phyloP scores from a whole-genome alignment of 2,113 vertebrate genomes.

The Mola mola region DNA sequence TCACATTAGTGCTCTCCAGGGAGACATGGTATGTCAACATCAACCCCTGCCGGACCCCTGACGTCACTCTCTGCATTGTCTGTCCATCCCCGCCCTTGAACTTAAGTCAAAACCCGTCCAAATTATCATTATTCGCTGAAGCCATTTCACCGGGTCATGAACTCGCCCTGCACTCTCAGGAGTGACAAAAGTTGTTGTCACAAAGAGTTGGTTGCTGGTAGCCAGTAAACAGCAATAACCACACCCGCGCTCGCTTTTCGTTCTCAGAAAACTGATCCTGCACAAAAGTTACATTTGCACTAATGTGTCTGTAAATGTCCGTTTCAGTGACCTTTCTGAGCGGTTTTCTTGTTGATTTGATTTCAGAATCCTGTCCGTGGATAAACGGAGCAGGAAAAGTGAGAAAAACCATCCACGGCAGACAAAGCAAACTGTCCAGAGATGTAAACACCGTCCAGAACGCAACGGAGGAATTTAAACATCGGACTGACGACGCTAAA shows the following conservation, averaged over 20 bases:
- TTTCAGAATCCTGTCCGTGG: too few relatives aligned
- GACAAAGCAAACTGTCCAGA: conserved; percentile 37
- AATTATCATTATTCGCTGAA: too few relatives aligned
- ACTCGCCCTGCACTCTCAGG: conserved; percentile 46
- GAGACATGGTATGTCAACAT: conserved; percentile 39
- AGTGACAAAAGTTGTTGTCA: conserved; percentile 44
- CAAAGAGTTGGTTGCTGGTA: conserved; percentile 35
- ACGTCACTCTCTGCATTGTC: conserved; percentile 33
- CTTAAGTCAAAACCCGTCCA: conserved; percentile 36
- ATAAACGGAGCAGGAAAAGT: conserved; percentile 27
- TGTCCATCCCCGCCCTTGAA: conserved; percentile 27
- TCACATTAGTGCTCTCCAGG: conserved; percentile 37
- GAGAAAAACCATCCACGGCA: not conserved
- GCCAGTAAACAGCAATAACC: conserved; percentile 71
- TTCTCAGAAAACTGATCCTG: conserved; percentile 19
- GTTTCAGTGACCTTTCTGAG: not conserved
- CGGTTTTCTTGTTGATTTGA: too few relatives aligned
- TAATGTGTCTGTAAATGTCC: not conserved
- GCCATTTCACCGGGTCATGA: conserved; percentile 49
- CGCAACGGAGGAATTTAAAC: conserved; percentile 49
- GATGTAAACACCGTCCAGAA: conserved; percentile 36
- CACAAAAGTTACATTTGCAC: conserved; percentile 14
- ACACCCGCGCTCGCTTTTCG: conserved; percentile 24
- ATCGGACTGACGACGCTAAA: conserved; percentile 11
- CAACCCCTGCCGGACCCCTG: conserved; percentile 36